Base-by-base conservation (phyloP, 2,113 vertebrate species). In the Lepisosteus osseus region DNA sequence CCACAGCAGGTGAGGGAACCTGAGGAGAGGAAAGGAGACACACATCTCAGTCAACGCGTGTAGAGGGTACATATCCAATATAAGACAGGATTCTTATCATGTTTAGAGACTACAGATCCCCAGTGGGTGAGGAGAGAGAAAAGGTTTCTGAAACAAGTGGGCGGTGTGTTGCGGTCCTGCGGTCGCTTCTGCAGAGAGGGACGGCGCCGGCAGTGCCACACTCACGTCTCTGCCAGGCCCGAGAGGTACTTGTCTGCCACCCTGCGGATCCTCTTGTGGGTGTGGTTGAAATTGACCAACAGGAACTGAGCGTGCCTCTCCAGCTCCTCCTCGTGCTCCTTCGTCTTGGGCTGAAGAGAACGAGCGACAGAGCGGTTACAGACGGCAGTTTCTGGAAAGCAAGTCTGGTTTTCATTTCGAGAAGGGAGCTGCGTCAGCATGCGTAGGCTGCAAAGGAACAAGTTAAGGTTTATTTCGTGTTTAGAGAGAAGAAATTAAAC, bases 231-330 rank as follows among this genome's bases (percentile, higher is more conserved):
- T 54, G 98, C 97, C 82, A 99, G 85, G 45, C 96, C 96, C 45
- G 97, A 99, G 7, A 99, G 91, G 67, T 98, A 98, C 84, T 98
- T 99, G 88, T 99, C 97, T 0, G 97, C 96, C 47, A 99, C 96
- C 78, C 97, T 91, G 72, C 97, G 92, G 74, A 99, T 98, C 79
- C 96, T 93, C 85, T 98, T 98, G 86, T 99, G 97, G 70, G 95
- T 97, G 78, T 99, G 97, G 82, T 99, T 99, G 78, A 99, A 99
- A 86, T 97, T 98, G 77, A 99, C 89, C 80, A 99, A 79, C 59
- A 99, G 79, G 72, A 99, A 99, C 68, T 99, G 95, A 29, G 96
- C 97, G 0, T 99, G 97, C 6, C 93, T 91, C 77, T 99, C 97
- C 56, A 99, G 83, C 78, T 99, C 97, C 54, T 97, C 94, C 70